These are phyloP conservation scores for Whitmania pigra DNA, from an alignment of 1,140 invertebrate species.

Conservation along the genomic window DNA sequence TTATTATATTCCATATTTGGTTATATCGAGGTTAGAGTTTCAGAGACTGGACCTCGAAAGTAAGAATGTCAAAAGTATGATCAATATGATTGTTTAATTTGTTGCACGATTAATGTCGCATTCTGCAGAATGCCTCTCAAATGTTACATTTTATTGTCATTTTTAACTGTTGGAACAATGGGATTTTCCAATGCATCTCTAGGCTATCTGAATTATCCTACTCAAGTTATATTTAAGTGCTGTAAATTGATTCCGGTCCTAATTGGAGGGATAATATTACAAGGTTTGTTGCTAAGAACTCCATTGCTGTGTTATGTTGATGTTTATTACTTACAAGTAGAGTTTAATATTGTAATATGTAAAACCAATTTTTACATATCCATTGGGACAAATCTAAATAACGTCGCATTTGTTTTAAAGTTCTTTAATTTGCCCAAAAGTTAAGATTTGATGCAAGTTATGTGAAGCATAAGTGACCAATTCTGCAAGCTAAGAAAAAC, in stretches of 20 bases:
- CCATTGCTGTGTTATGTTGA: conserved; percentile 9
- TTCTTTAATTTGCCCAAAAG: too few species aligned
- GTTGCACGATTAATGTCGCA: neutral
- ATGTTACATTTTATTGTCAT: conserved; percentile 66
- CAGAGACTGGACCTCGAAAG: conserved; percentile 53
- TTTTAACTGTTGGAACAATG: conserved; percentile 84
- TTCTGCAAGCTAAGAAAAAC: too few species aligned
- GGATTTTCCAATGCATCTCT: conserved; percentile 84
- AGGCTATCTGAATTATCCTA: conserved; percentile 87
- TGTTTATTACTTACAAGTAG: neutral
- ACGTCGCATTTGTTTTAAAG: too few species aligned
- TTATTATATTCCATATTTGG: conserved; percentile 69
- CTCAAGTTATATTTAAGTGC: conserved; percentile 51
- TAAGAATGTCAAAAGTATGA: conserved; percentile 39
- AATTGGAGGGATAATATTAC: conserved; percentile 77
- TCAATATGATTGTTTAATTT: conserved; percentile 14
- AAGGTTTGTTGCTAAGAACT: conserved; percentile 48
- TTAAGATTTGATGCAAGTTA: too few species aligned
- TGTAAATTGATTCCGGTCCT: conserved; percentile 91
- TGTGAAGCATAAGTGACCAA: too few species aligned
- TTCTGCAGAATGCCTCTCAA: conserved; percentile 65
- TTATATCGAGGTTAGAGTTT: conserved; percentile 52
- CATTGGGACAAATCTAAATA: too few species aligned
- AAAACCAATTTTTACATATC: neutral
- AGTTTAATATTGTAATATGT: neutral